These are phyloP conservation scores for Terebella lapidaria DNA, from an alignment of 2,888 invertebrate genomes.

Conservation along the genomic window DNA sequence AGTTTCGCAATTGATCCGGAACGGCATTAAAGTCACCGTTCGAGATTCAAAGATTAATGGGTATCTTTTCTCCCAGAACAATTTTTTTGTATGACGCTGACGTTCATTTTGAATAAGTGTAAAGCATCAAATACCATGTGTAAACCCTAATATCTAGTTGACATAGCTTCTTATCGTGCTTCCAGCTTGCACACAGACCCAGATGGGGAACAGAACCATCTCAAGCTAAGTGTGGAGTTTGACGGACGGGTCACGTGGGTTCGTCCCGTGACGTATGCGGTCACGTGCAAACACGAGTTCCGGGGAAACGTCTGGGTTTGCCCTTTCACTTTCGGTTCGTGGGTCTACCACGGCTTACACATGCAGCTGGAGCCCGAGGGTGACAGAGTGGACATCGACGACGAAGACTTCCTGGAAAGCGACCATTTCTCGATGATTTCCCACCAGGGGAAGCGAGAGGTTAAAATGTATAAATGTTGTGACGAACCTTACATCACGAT, in stretches of 20 bases:
- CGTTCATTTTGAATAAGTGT: too few relatives aligned
- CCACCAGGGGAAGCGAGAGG: slow-evolving; percentile 5
- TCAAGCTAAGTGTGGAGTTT: not conserved
- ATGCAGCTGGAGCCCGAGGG: slow-evolving; percentile 2
- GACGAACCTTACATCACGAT: too few relatives aligned
- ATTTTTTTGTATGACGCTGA: too few relatives aligned
- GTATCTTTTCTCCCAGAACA: too few relatives aligned
- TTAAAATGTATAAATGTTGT: too few relatives aligned
- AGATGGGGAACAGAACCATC: not conserved
- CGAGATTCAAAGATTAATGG: too few relatives aligned
- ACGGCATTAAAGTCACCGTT: too few relatives aligned
- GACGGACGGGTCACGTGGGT: slow-evolving; percentile 11
- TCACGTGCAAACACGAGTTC: slow-evolving; percentile 14
- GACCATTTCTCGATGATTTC: slow-evolving; percentile 10
- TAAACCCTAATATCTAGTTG: too few relatives aligned
- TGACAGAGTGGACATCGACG: slow-evolving; percentile 5
- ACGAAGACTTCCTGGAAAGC: not conserved
- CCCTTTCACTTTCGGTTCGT: slow-evolving; percentile 8
- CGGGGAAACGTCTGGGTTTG: slow-evolving; percentile 13
- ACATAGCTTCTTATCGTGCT: too few relatives aligned
- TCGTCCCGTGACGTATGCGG: slow-evolving; percentile 6
- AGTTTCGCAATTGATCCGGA: too few relatives aligned
- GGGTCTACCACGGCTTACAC: slow-evolving; percentile 7
- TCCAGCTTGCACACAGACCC: not conserved
- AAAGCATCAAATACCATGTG: too few relatives aligned